phyloP scores from a whole-genome alignment of 64 coral and sea anemone genomes.

The Montipora capricornis region DNA sequence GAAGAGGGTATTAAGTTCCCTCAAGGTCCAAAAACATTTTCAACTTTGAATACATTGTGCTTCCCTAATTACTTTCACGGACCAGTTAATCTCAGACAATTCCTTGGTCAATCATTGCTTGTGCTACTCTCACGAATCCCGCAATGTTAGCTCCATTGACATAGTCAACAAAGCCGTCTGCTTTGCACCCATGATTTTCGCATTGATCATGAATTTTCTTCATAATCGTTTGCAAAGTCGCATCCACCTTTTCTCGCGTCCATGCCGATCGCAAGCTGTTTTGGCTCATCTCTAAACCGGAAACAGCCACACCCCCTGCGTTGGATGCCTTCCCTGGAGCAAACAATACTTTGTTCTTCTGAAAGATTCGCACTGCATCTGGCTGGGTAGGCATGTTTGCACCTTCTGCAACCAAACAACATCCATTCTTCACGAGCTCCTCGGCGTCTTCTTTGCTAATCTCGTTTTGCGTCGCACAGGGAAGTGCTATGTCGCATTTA shows the following conservation, averaged over 20 bases:
- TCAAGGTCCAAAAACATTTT: not conserved
- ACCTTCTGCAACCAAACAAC: slow-evolving; percentile 76
- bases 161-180: slow-evolving; percentile 83
- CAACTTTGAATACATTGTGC: no score
- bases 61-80: not conserved
- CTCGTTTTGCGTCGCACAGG: slow-evolving; percentile 90
- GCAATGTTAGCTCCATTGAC: slow-evolving; percentile 88
- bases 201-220: slow-evolving; percentile 64
- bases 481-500: slow-evolving; percentile 87
- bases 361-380: slow-evolving; percentile 81
- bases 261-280: slow-evolving; percentile 88
- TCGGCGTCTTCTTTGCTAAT: slow-evolving; percentile 82
- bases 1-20: no score
- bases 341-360: slow-evolving; percentile 74
- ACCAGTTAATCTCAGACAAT: slow-evolving; percentile 21
- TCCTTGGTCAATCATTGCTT: slow-evolving; percentile 90
- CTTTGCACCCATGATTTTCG: slow-evolving; percentile 48
- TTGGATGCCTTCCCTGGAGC: slow-evolving; percentile 93
- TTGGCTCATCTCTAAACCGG: slow-evolving; percentile 95
- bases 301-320: slow-evolving; percentile 91
- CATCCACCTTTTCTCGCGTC: slow-evolving; percentile 80
- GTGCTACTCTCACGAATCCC: slow-evolving; percentile 93
- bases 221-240: slow-evolving; percentile 78
- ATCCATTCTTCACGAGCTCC: slow-evolving; percentile 81
- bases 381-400: slow-evolving; percentile 94